Evolutionary conservation across 2,113 vertebrate species (phyloP).

Genomic region (Ceyx cyanopectus): DNA sequence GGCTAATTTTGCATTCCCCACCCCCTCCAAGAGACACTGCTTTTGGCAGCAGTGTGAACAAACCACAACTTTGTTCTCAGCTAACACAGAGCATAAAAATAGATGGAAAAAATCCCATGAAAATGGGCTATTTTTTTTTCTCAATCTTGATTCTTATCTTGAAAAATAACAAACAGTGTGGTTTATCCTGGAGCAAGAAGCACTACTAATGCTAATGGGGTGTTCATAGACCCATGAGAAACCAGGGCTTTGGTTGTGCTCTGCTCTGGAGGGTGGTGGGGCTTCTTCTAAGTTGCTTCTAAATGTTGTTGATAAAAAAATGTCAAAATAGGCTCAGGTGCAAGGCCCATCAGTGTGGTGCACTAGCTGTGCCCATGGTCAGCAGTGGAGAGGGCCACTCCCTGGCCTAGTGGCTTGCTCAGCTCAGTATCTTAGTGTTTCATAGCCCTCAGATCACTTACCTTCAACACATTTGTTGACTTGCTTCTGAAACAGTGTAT

Average conservation of each 20-base stretch:
- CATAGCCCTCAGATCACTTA: not conserved
- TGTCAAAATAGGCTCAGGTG: not conserved
- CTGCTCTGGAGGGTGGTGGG: not conserved
- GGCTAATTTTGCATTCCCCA: not conserved
- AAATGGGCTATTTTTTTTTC: not conserved
- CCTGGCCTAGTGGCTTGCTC: not conserved
- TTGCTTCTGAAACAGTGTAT: not conserved
- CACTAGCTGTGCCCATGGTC: not conserved
- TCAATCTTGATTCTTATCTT: not conserved
- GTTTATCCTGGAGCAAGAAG: not conserved
- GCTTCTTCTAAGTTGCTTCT: not conserved
- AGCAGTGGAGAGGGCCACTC: not conserved
- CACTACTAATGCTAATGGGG: not conserved
- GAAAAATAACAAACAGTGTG: not conserved
- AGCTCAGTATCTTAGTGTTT: not conserved
- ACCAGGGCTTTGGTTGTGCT: not conserved
- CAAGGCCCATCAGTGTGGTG: not conserved
- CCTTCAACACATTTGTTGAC: not conserved
- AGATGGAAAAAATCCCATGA: not conserved
- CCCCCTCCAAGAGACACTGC: not conserved
- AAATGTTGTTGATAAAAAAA: not conserved
- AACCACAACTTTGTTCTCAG: not conserved
- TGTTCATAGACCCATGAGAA: not conserved
- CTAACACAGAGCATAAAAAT: not conserved
- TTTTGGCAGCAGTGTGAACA: conserved; percentile 2